Conservation (phyloP, 92 coral and sea anemone species). For the Porites rus region DNA sequence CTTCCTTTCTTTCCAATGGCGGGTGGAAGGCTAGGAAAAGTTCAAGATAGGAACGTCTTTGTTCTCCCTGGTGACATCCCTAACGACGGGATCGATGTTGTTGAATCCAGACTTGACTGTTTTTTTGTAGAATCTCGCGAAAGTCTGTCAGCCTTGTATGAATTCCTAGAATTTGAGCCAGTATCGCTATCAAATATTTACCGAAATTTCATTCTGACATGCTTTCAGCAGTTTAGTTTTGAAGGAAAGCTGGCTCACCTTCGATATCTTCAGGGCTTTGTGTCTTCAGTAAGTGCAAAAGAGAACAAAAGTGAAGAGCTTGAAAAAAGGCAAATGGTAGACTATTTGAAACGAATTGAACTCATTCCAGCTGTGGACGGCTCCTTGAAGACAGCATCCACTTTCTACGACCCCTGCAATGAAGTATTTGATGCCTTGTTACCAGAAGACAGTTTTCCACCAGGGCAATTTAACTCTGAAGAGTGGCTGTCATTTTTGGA, state of each 20-base stretch:
- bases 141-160: conserved; percentile 36
- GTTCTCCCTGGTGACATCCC: conserved; percentile 53
- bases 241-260: conserved; percentile 10
- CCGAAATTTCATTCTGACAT: conserved; percentile 48
- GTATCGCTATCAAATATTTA: conserved; percentile 56
- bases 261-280: conserved; percentile 21
- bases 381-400: conserved; percentile 36
- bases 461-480: conserved; percentile 44
- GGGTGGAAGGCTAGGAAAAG: conserved; percentile 33
- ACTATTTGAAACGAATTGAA: neutral
- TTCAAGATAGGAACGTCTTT: neutral
- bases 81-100: conserved; percentile 27
- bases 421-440: conserved; percentile 61
- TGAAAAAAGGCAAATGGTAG: neutral
- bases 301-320: neutral
- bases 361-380: conserved; percentile 28
- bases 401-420: conserved; percentile 57
- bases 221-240: neutral
- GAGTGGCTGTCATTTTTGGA: conserved; percentile 64
- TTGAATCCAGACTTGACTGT: conserved; percentile 21
- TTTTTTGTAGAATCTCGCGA: conserved; percentile 35
- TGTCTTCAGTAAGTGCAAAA: neutral
- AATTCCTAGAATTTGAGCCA: conserved; percentile 30
- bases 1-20: conserved; percentile 55
- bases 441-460: conserved; percentile 52